A percentile compares a stretch with the other conserved stretches of the same genome.
Conservation (phyloP, 2,888 invertebrate species). For the Idaea straminata region DNA sequence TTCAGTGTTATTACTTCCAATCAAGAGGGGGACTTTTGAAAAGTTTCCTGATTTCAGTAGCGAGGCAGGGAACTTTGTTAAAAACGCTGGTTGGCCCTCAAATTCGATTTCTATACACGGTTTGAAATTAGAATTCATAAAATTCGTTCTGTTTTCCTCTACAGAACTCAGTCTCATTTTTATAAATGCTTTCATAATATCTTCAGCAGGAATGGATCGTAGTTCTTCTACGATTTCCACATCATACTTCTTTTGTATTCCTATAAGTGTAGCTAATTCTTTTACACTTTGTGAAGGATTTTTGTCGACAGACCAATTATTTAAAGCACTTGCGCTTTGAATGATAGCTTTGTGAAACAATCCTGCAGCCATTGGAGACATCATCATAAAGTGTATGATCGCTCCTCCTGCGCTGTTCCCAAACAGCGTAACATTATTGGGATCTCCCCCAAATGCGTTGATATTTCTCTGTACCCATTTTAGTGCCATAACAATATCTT, state of each 20-base stretch:
- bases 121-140: slow-evolving; percentile 57
- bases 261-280: slow-evolving; percentile 53
- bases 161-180: slow-evolving; percentile 26
- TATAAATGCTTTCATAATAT: slow-evolving; percentile 48
- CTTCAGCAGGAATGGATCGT: slow-evolving; percentile 40
- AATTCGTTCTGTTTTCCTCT: slow-evolving; percentile 32
- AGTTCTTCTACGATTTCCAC: slow-evolving; percentile 61
- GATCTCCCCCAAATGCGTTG: slow-evolving; percentile 65
- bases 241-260: slow-evolving; percentile 45
- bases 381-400: slow-evolving; percentile 67
- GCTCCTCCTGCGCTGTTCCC: slow-evolving; percentile 72
- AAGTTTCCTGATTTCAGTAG: slow-evolving; percentile 65
- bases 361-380: slow-evolving; percentile 71
- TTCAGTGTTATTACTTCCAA: slow-evolving; percentile 67
- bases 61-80: slow-evolving; percentile 59
- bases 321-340: slow-evolving; percentile 68
- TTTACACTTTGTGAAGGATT: slow-evolving; percentile 54
- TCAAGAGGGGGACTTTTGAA: slow-evolving; percentile 69
- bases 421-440: slow-evolving; percentile 70
- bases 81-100: slow-evolving; percentile 66
- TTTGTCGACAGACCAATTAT: slow-evolving; percentile 61
- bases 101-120: slow-evolving; percentile 69
- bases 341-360: slow-evolving; percentile 71
- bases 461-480: slow-evolving; percentile 72
- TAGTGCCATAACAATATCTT: slow-evolving; percentile 68